Base-by-base conservation (phyloP, 2,113 vertebrate genomes). In the Nyctibius bracteatus region DNA sequence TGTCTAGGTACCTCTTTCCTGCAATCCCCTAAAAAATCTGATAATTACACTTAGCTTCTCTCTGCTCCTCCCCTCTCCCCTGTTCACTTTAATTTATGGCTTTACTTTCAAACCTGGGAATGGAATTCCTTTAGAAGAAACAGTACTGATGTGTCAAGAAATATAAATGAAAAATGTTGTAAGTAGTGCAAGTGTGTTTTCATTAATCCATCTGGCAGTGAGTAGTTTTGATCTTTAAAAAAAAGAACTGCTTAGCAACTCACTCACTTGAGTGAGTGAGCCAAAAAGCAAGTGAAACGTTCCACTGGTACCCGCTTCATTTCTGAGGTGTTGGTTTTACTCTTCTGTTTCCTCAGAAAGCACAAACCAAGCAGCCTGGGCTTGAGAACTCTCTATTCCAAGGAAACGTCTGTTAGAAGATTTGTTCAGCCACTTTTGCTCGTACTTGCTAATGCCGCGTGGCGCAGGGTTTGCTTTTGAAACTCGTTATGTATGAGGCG, bases 201-300 rank as follows among this genome's bases (percentile, higher is more conserved):
- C 92, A 94, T 97, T 96, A 97, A 95, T 90, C 82, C 87, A 81
- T 93, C 92, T 97, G 94, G 47, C 85, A 94, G 74, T 61, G 92
- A 96, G 90, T 97, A 96, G 93, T 91, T 92, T 85, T 65, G 75
- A 63, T 57, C 81, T 94, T 77, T 25, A 59, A 63, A 67, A 72
- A 86, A 73, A 66, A 54, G 52, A 77, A 75, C 8, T 82, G 94
- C 95, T 97, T 96, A 96, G 95, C 96, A 97, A 96, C 95, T n/a
- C n/a, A n/a, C n/a, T n/a, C n/a, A n/a, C n/a, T 94, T 43, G 74
- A 93, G 67, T 70, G 74, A 96, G 75, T 49, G 80, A 95, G 78
- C 78, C 70, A 86, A 93, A 95, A 94, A 46, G 52, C 65, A 28
- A 95, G 35, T n/a, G 52, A 91, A 97, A 97, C 59, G 47, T 94